Percentiles rank a stretch among this genome's conserved stretches.
Conservation (phyloP, 37 sponge, comb jelly and placozoan genomes). For the Geodia barretti region DNA sequence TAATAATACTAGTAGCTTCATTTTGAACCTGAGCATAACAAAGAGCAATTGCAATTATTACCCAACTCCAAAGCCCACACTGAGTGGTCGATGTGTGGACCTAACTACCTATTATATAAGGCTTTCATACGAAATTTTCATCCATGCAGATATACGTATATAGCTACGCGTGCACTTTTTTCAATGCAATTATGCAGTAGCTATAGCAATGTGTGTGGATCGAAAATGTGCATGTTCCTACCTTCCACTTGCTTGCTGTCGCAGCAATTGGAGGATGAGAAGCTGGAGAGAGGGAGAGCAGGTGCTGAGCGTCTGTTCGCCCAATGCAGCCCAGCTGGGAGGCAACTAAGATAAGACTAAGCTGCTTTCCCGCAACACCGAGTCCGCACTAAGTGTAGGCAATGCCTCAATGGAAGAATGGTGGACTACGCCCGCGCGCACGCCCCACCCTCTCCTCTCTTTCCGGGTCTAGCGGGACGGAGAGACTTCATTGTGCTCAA, state of each 20-base stretch:
- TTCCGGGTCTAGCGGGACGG: not conserved
- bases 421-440: not conserved
- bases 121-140: not conserved
- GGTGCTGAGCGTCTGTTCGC: not conserved
- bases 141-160: too few relatives aligned
- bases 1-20: slow-evolving; percentile 10
- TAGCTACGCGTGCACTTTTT: too few relatives aligned
- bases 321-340: not conserved
- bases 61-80: too few relatives aligned
- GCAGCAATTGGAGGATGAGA: not conserved
- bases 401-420: not conserved
- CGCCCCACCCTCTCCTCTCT: not conserved
- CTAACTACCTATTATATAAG: not conserved
- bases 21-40: not conserved
- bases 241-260: slow-evolving; percentile 1
- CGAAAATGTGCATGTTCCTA: not conserved
- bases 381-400: not conserved
- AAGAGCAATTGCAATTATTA: too few relatives aligned
- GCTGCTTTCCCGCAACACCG: not conserved
- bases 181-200: not conserved
- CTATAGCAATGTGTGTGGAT: not conserved
- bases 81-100: too few relatives aligned
- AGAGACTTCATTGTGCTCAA: not conserved
- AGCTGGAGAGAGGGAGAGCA: not conserved
- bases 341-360: not conserved